Base-by-base conservation (phyloP, 1,140 invertebrate genomes). In the Drosophila mauritiana region DNA sequence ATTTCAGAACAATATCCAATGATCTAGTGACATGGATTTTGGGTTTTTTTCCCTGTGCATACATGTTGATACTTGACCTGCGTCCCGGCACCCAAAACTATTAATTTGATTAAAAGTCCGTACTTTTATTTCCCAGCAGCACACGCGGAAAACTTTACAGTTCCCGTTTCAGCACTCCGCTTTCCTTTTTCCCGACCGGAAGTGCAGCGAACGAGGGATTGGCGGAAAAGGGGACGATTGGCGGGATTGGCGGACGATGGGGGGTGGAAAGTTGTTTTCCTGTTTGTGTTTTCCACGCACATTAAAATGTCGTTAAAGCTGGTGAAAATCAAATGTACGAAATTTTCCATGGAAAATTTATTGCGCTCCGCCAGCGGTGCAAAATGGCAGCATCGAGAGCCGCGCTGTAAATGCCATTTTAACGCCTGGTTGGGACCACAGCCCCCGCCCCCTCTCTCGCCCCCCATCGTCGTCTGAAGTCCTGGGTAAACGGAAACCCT, bases 241-340 rank as follows among this genome's bases (percentile, higher is more conserved):
- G 7, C 1, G 31, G 1, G 27, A 31, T 31, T 31, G 27, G 1
- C 1, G 31, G 0, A 8, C 20, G 1, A 10, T 6, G 3, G 8
- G 8, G 42, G 40, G 4, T 36, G 37, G 10, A 36, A 45, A 17
- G 34, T 46, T 45, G 52, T 68, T 83, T 86, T 77, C 69, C 61
- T 73, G 74, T 69, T 88, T 76, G 86, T 79, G 86, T 82, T 85
- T 82, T 67, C 56, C 69, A 86, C 70, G 73, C 86, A 62, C 86
- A 90, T 90, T 90, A 90, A 90, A 90, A 90, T 90, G 88, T 90
- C 88, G 79, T 90, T 90, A 90, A 90, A 90, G 86, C 73, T 77
- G 72, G 69, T 76, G 75, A 69, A 90, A 90, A 91, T 90, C 82
- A 90, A 90, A 90, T 91, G 82, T 80, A 67, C 83, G 75, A 82